A percentile compares a stretch with the other conserved stretches of the same genome.
These are phyloP conservation scores for Napeogenes sylphis DNA, from an alignment of 2,888 invertebrate genomes.

Conservation along the genomic window DNA sequence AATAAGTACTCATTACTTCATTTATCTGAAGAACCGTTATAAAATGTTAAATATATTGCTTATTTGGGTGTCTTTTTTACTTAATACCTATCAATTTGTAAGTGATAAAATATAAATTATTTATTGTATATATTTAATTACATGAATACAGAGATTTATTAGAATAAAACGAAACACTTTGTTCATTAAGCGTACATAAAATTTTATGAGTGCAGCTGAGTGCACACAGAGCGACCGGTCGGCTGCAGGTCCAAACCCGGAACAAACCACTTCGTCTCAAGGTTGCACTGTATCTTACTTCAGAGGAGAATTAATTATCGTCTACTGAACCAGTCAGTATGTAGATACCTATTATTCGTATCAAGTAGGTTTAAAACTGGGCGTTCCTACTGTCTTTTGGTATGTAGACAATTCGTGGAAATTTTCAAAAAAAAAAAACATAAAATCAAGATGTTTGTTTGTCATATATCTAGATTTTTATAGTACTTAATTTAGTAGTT, in stretches of 20 bases:
- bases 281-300: slow-evolving; percentile 65
- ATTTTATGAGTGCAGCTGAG: slow-evolving; percentile 25
- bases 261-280: slow-evolving; percentile 61
- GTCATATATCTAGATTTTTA: too few species aligned
- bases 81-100: too few species aligned
- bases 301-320: slow-evolving; percentile 42
- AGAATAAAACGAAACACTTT: slow-evolving; percentile 1
- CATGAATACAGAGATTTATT: background rate
- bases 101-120: background rate
- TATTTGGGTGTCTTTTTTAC: too few species aligned
- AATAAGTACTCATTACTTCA: too few species aligned
- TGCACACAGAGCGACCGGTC: slow-evolving; percentile 48
- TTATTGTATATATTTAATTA: background rate
- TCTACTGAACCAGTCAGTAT: slow-evolving; percentile 31
- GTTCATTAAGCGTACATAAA: slow-evolving; percentile 9
- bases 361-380: background rate
- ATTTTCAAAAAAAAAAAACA: too few species aligned
- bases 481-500: too few species aligned
- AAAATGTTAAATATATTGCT: too few species aligned
- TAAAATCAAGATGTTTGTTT: too few species aligned
- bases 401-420: background rate
- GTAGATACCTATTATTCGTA: slow-evolving; percentile 7
- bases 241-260: slow-evolving; percentile 62
- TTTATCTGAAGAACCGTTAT: too few species aligned
- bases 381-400: background rate